A percentile compares a stretch with the other conserved stretches of the same genome.
These are phyloP conservation scores for Ichneumoninae sp. DNA, from an alignment of 2,888 invertebrate species.

Conservation along the genomic window DNA sequence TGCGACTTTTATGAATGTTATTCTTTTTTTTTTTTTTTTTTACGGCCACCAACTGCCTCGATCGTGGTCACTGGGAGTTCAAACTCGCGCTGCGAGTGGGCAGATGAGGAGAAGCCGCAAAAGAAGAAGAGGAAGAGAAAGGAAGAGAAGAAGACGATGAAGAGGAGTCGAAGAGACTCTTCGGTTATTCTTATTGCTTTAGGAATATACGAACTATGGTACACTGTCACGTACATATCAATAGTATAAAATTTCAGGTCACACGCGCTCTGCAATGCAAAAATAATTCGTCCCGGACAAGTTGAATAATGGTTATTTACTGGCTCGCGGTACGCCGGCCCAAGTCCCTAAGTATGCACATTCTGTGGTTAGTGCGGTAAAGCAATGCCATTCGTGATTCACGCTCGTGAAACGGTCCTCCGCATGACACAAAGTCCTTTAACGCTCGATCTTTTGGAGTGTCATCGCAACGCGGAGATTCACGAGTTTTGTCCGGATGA, in stretches of 20 bases:
- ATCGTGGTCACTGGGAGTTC: neutral
- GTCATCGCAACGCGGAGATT: constrained; percentile 9
- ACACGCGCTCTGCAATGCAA: constrained; percentile 28
- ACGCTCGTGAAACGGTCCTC: constrained; percentile 10
- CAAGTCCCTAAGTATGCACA: neutral
- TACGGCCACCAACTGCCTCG: neutral
- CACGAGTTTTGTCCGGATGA: neutral
- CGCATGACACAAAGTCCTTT: neutral
- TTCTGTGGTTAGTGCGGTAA: neutral
- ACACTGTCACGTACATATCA: constrained; percentile 7
- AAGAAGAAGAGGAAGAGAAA: neutral
- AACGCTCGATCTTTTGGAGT: neutral
- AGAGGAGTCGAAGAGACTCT: neutral
- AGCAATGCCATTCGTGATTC: constrained; percentile 25
- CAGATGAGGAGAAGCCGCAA: constrained; percentile 15
- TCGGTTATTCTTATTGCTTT: constrained; percentile 7
- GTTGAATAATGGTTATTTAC: constrained; percentile 66
- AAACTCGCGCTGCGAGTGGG: constrained; percentile 20
- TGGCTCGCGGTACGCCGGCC: neutral
- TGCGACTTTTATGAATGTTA: neutral
- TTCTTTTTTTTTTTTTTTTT: neutral
- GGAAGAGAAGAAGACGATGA: neutral
- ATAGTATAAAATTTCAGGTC: constrained; percentile 51
- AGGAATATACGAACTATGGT: neutral
- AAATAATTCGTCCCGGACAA: constrained; percentile 63